Evolutionary conservation across 2,888 invertebrate species (phyloP).

Genomic region (Pollenia labialis): DNA sequence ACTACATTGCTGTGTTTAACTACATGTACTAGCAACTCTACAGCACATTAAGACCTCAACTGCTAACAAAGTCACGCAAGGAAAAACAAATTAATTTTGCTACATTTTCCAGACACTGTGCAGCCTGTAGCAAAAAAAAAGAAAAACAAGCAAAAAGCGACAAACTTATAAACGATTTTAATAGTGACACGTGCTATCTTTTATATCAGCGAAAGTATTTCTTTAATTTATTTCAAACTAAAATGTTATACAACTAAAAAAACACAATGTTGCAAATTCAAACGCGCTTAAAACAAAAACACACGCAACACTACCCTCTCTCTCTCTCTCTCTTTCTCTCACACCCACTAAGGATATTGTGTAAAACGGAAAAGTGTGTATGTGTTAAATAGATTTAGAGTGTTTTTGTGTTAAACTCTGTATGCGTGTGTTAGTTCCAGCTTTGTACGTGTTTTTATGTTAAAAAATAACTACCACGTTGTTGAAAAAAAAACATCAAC

Average conservation of each 20-base stretch:
- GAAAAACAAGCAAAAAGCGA: constrained; percentile 25
- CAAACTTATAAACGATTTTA: constrained; percentile 63
- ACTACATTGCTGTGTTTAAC: not conserved
- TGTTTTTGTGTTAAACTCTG: constrained; percentile 32
- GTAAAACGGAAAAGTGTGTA: constrained; percentile 37
- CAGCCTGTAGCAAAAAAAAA: not conserved
- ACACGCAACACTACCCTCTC: not conserved
- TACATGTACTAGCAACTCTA: not conserved
- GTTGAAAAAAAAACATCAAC: constrained; percentile 15
- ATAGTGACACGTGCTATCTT: constrained; percentile 69
- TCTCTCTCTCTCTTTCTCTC: not conserved
- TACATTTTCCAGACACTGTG: constrained; percentile 22
- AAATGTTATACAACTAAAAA: constrained; percentile 49
- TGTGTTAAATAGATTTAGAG: constrained; percentile 39
- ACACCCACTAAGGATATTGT: constrained; percentile 20
- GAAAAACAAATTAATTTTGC: constrained; percentile 57
- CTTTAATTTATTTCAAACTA: not conserved
- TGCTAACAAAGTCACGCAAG: constrained; percentile 35
- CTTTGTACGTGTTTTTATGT: constrained; percentile 47
- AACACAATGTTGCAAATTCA: constrained; percentile 42
- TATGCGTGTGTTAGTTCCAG: constrained; percentile 8
- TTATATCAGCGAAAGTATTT: constrained; percentile 57
- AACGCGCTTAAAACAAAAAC: not conserved
- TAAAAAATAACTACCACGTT: constrained; percentile 36
- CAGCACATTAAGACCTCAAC: not conserved